Conservation (phyloP, 2,888 invertebrate species). For the Ormyrus labotus region DNA sequence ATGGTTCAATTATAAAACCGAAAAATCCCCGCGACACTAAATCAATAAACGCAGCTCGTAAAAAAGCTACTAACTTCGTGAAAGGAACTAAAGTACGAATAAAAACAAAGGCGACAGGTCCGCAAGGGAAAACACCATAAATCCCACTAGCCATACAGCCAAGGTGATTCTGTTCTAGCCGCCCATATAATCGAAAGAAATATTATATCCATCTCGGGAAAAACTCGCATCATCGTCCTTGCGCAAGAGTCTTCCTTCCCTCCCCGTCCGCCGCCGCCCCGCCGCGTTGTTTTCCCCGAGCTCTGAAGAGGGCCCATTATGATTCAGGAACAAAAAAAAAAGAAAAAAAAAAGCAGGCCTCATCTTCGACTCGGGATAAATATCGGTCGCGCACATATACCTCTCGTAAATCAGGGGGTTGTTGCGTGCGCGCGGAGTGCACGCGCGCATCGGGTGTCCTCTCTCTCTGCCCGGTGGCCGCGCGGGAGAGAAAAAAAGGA, state of each 20-base stretch:
- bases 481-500: slow-evolving; percentile 10
- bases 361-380: slow-evolving; percentile 52
- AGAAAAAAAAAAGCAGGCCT: slow-evolving; percentile 26
- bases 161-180: too few relatives aligned
- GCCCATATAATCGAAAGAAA: too few relatives aligned
- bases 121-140: too few relatives aligned
- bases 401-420: slow-evolving; percentile 47
- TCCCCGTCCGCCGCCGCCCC: background rate
- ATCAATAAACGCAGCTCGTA: too few relatives aligned
- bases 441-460: slow-evolving; percentile 4
- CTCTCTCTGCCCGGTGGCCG: background rate
- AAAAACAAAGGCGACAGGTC: too few relatives aligned
- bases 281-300: slow-evolving; percentile 13
- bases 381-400: slow-evolving; percentile 41
- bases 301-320: slow-evolving; percentile 36
- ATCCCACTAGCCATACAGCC: too few relatives aligned
- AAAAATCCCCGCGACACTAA: too few relatives aligned
- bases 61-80: too few relatives aligned
- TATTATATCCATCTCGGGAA: too few relatives aligned
- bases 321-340: slow-evolving; percentile 9
- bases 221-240: slow-evolving; percentile 14
- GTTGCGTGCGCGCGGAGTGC: slow-evolving; percentile 17
- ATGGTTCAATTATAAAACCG: too few relatives aligned
- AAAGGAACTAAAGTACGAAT: too few relatives aligned
- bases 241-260: slow-evolving; percentile 10